phyloP scores from a whole-genome alignment of 2,797 vertebrate genomes.

The Neosilurus mollespiculum region DNA sequence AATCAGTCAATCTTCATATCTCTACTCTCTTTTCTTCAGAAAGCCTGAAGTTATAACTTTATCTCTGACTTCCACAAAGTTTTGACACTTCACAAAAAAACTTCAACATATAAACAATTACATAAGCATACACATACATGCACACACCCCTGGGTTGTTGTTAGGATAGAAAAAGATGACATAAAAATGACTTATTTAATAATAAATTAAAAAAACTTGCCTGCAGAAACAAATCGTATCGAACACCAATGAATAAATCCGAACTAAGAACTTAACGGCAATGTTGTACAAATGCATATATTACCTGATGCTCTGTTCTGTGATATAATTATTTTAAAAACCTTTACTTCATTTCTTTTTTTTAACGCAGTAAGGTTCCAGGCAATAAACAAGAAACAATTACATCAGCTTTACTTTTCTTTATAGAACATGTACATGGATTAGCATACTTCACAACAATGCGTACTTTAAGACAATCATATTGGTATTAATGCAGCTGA shows the following conservation, averaged over 20 bases:
- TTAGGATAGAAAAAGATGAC: neutral
- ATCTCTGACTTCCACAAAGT: neutral
- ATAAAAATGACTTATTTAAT: neutral
- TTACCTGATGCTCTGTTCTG: neutral
- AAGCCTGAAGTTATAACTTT: neutral
- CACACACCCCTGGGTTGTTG: neutral
- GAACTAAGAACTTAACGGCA: neutral
- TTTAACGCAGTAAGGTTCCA: neutral
- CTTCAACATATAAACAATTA: neutral
- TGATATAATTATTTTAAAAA: neutral
- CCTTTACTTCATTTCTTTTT: neutral
- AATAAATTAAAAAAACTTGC: neutral
- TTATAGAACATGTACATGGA: neutral
- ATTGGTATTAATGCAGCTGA: neutral
- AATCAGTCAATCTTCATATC: neutral
- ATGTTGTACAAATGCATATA: neutral
- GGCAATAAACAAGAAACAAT: neutral
- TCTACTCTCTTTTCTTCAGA: neutral
- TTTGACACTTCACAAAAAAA: neutral
- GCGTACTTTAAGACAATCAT: conserved; percentile 1
- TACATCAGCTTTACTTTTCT: conserved; percentile 15
- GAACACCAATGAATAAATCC: neutral
- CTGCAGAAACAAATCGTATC: neutral
- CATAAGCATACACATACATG: neutral
- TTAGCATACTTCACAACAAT: conserved; percentile 6